Base-by-base conservation (phyloP, 2,797 vertebrate species). In the Hybognathus amarus region DNA sequence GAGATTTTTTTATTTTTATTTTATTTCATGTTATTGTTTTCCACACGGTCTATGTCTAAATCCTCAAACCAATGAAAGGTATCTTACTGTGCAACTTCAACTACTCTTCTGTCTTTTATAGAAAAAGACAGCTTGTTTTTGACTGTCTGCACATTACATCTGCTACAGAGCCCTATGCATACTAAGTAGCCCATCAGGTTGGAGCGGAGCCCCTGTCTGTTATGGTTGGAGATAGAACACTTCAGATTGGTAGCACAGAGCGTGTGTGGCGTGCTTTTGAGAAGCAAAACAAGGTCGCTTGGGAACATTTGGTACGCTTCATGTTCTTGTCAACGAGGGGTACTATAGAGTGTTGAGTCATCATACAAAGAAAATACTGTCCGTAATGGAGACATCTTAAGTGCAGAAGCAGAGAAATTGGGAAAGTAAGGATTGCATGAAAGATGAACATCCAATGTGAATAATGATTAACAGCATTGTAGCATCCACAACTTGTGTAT, bases 261-360 rank as follows among this genome's bases (percentile, higher is more conserved):
- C 4, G 80, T 82, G 85, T 90, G 90, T 79, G 85, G 91, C 87
- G 84, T 89, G 86, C 87, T 89, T 88, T 90, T 83, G 81, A 89
- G 75, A 85, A 84, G 83, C 24, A 87, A 87, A 88, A 86, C 76
- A 87, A 70, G 38, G 89, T 89, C 87, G 87, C 88, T 84, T 36
- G 87, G 89, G 92, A 91, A 92, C 90, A 91, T 86, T 89, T 91
- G 86, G 86, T 87, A 69, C 80, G 40, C 64, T 71, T 73, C 84
- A 40, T 92, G 90, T 92, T 92, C 90, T 92, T 88, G 90, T 92
- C 87, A 92, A 90, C 90, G 92, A 85, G 82, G 81, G 80, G 71
- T 66, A 85, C 54, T 38, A 79, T 47, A 74, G 77, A 40, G 8
- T 47, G 20, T 71, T 93, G 91, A 93, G 90, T 93, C 91, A 92